phyloP scores from a whole-genome alignment of 1,140 invertebrate species.

The Conus ventricosus region DNA sequence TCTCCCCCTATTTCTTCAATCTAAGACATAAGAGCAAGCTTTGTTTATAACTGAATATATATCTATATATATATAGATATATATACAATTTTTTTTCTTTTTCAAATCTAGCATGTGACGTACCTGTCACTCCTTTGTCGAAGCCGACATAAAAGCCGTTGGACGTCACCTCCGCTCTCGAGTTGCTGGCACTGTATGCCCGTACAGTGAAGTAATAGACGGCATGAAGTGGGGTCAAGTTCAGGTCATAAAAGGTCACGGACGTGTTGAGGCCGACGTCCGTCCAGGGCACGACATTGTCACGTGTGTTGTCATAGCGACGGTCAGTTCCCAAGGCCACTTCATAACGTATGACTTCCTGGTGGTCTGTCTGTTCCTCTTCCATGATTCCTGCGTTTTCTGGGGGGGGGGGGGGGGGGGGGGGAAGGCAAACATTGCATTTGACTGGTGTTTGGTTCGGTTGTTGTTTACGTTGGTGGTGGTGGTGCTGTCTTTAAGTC shows the following conservation, averaged over 20 bases:
- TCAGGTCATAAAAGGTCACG: constrained; percentile 57
- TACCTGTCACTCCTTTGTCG: constrained; percentile 55
- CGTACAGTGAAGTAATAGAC: constrained; percentile 64
- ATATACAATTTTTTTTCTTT: no score
- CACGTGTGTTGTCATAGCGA: constrained; percentile 59
- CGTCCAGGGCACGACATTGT: constrained; percentile 62
- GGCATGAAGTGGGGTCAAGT: constrained; percentile 49
- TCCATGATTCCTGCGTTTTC: background rate
- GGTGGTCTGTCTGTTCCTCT: constrained; percentile 31
- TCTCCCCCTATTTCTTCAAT: no score
- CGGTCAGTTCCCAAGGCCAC: constrained; percentile 65
- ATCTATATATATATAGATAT: no score
- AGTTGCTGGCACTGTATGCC: constrained; percentile 53
- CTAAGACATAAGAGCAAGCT: no score
- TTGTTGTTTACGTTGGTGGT: no score
- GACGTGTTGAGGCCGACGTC: constrained; percentile 58
- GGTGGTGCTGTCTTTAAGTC: no score
- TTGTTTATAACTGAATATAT: no score
- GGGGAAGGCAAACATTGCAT: no score
- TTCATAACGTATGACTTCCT: constrained; percentile 57
- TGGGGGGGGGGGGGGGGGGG: no score
- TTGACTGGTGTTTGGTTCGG: no score
- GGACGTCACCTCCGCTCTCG: constrained; percentile 56
- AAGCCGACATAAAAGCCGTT: constrained; percentile 64
- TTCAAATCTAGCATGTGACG: background rate